Evolutionary conservation across 2,888 invertebrate genomes (phyloP), one percentile per base, ranked within the genome.

Genomic region (Caradrina clavipalpis): DNA sequence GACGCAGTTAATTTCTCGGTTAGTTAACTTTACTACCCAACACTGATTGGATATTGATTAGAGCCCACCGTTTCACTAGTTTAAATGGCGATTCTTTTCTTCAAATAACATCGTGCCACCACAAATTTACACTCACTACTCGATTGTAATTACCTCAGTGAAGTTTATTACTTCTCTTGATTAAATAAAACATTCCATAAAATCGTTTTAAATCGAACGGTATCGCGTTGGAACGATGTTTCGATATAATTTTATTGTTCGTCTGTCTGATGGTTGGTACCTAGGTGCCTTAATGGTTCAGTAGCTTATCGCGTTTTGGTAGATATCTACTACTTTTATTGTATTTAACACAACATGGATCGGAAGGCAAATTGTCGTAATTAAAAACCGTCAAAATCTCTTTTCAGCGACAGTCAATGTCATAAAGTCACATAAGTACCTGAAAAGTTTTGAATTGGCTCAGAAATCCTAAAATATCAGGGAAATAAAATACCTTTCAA

Each of bases 31-130:
- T 95, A 95, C 92, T 87, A 85, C 94, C 87, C 78, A 73, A 83
- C 90, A 85, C 89, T 95, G 96, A 96, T 96, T 95, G 95, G 94
- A 94, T 92, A 94, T 95, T 95, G 95, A 96, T 95, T 96, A 95
- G 94, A 95, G 92, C 85, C 90, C 89, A 87, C 88, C 88, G 91
- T 94, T 94, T 91, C 93, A 90, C 90, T 86, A 85, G 89, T 93
- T 92, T 90, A 93, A 94, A 93, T 90, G 90, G 89, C 90, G 89
- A 91, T 93, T 93, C 90, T 93, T 93, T 93, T 91, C 89, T 90
- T 78, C 89, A 92, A 91, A 92, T 92, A 92, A 94, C 95, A 95
- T 92, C 89, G 89, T 89, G 85, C 90, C 85, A 91, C 90, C 87
- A 90, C 93, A 93, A 90, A 95, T 95, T 95, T 95, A 95, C 95